phyloP scores from a whole-genome alignment of 2,797 vertebrate species.

The Oryzias sinensis region DNA sequence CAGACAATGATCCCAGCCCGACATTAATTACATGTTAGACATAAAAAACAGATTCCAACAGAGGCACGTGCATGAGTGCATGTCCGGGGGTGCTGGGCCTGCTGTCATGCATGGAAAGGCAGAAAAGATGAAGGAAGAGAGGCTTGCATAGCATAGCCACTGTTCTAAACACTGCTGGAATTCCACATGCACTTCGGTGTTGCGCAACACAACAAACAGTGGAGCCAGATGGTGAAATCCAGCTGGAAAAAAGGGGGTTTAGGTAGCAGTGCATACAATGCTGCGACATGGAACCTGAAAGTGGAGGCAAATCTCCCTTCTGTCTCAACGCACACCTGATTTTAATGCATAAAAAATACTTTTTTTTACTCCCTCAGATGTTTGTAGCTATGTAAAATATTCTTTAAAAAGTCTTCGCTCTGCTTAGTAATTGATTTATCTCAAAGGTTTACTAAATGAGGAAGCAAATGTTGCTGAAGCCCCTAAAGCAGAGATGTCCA shows the following conservation, averaged over 20 bases:
- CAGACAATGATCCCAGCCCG: slow-evolving; percentile 52
- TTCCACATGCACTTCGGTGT: slow-evolving; percentile 47
- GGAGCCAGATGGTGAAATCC: slow-evolving; percentile 52
- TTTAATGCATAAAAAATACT: not conserved
- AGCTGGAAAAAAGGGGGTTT: slow-evolving; percentile 39
- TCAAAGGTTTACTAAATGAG: too few relatives aligned
- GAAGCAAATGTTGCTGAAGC: too few relatives aligned
- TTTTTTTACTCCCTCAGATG: slow-evolving; percentile 15
- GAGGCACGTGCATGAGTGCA: slow-evolving; percentile 58
- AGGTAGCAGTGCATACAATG: slow-evolving; percentile 19
- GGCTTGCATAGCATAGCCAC: slow-evolving; percentile 23
- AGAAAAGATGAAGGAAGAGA: slow-evolving; percentile 25
- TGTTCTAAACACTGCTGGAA: slow-evolving; percentile 20
- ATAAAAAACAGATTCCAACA: slow-evolving; percentile 50
- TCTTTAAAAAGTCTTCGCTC: too few relatives aligned
- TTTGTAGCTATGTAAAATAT: slow-evolving; percentile 8
- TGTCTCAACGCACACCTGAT: slow-evolving; percentile 27
- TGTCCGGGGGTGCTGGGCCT: slow-evolving; percentile 48
- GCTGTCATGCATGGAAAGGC: slow-evolving; percentile 61
- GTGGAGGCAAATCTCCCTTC: slow-evolving; percentile 31
- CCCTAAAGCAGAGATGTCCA: too few relatives aligned
- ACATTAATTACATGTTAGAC: slow-evolving; percentile 64
- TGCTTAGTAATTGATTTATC: too few relatives aligned
- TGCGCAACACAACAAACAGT: slow-evolving; percentile 50
- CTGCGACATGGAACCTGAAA: slow-evolving; percentile 22